Evolutionary conservation across 2,888 invertebrate species (phyloP), one percentile per base, ranked within the genome.

Genomic region (Sinotaia quadrata): DNA sequence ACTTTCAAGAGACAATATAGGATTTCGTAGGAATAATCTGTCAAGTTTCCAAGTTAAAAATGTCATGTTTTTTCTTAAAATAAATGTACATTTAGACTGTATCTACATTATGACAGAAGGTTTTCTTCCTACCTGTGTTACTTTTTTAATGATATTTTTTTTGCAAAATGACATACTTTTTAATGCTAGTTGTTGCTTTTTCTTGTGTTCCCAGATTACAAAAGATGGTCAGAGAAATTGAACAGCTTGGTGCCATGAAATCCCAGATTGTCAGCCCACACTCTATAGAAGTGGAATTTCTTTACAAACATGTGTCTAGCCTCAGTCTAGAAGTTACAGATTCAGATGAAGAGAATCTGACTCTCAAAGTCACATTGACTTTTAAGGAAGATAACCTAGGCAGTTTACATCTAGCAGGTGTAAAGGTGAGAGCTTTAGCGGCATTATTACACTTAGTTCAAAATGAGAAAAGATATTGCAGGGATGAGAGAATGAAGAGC

Each of bases 401-500:
- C 4, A 41, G 27, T 29, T 36, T 47, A 3, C 44, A 24, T 2
- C 27, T 69, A 12, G 29, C 21, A 5, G 12, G 36, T 18, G 63
- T 58, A 2, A 21, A 69, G 69, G 69, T 69, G 24, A 24, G 68
- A n/a, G n/a, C n/a, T n/a, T n/a, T n/a, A n/a, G n/a, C n/a, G n/a
- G n/a, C n/a, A n/a, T n/a, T n/a, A n/a, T n/a, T n/a, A n/a, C n/a
- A n/a, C n/a, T n/a, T n/a, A n/a, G n/a, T n/a, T n/a, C n/a, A n/a
- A n/a, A n/a, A n/a, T n/a, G n/a, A n/a, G n/a, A n/a, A n/a, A n/a
- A n/a, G n/a, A n/a, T n/a, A n/a, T n/a, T n/a, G n/a, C n/a, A n/a
- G n/a, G n/a, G n/a, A n/a, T n/a, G n/a, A n/a, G n/a, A n/a, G n/a
- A n/a, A n/a, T n/a, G n/a, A n/a, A n/a, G n/a, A n/a, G n/a, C n/a